Evolutionary conservation across 2,797 vertebrate genomes (phyloP).

Genomic region (Diceros bicornis): DNA sequence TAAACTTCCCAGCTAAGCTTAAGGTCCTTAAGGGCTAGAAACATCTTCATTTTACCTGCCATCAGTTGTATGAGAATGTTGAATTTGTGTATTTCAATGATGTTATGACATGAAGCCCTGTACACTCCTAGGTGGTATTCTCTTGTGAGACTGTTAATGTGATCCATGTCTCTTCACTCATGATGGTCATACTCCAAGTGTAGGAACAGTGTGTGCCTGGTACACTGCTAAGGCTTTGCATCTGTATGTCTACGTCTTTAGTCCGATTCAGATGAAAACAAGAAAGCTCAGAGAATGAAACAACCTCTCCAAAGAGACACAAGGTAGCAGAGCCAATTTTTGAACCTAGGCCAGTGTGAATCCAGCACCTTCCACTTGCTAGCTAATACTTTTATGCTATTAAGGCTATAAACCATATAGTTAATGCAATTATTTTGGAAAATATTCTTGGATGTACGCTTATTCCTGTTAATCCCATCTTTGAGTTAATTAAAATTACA

Average conservation of each 20-base stretch:
- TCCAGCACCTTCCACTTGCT: neutral
- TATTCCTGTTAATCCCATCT: neutral
- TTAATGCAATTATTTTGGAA: neutral
- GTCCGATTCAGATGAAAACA: neutral
- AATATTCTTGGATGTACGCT: neutral
- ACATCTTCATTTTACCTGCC: fast-evolving
- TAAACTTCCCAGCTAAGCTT: neutral
- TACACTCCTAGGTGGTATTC: fast-evolving
- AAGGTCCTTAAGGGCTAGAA: neutral
- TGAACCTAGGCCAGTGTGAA: neutral
- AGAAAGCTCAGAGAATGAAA: neutral
- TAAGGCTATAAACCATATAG: neutral
- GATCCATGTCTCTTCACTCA: fast-evolving
- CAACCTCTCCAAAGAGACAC: neutral
- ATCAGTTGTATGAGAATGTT: too few relatives aligned
- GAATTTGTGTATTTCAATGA: neutral
- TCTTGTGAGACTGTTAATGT: neutral
- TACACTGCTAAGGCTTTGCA: fast-evolving
- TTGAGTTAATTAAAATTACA: neutral
- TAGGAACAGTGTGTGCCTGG: neutral
- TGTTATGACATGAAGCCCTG: neutral
- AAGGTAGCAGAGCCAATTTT: neutral
- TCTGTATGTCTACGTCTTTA: neutral
- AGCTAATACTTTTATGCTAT: neutral
- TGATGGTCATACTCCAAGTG: too few relatives aligned